Evolutionary conservation across 1,140 invertebrate genomes (phyloP).

Genomic region (Drosophila auraria): DNA sequence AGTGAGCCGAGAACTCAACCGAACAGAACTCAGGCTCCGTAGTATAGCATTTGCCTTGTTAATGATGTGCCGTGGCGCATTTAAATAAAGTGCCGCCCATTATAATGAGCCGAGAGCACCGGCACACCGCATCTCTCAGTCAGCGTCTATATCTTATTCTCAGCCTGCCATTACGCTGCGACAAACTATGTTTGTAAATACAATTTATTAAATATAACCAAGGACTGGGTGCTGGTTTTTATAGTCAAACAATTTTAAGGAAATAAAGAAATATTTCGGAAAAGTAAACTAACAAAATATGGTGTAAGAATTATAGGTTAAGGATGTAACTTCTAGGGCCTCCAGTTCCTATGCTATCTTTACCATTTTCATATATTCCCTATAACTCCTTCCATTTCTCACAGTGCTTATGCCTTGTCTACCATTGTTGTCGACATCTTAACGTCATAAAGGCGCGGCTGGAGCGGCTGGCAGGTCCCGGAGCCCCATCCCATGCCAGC

Average conservation of each 20-base stretch:
- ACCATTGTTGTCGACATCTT: conserved; percentile 37
- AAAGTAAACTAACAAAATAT: background rate
- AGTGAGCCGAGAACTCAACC: conserved; percentile 12
- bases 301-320: too few species aligned
- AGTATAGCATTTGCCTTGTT: conserved; percentile 72
- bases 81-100: conserved; percentile 82
- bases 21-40: conserved; percentile 3
- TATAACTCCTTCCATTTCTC: conserved; percentile 8
- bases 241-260: background rate
- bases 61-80: conserved; percentile 81
- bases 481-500: conserved; percentile 1
- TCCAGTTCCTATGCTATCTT: too few species aligned
- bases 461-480: conserved; percentile 8
- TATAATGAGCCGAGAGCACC: conserved; percentile 70
- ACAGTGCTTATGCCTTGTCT: conserved; percentile 48
- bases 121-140: conserved; percentile 43
- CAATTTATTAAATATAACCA: conserved; percentile 2
- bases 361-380: too few species aligned
- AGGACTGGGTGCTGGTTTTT: background rate
- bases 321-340: too few species aligned
- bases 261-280: too few species aligned
- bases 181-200: conserved; percentile 1
- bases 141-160: conserved; percentile 16
- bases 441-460: conserved; percentile 74
- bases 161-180: conserved; percentile 19